Evolutionary conservation across 2,888 invertebrate genomes (phyloP), one percentile per base, ranked within the genome.

Genomic region (Melinaea marsaeus): DNA sequence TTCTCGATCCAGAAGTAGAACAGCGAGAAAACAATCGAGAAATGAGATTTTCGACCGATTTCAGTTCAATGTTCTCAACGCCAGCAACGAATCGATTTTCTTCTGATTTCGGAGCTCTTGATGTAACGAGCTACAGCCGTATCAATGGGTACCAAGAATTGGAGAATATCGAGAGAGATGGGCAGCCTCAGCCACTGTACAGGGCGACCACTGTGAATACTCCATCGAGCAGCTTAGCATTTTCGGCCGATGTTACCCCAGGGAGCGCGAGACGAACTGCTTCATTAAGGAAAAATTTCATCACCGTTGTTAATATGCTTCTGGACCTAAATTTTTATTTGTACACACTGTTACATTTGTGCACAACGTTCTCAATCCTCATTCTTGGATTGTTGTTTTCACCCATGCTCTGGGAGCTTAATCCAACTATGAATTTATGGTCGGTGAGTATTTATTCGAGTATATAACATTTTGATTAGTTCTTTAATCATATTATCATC

Each of bases 311-410:
- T 1, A 88, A 85, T 65, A 90, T 90, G 85, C 71, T 91, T 45
- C 68, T 76, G 45, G 91, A 91, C 69, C 62, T 88, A 0, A 88
- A 90, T 60, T 93, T 93, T 78, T 93, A 93, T 72, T 81, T 92
- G 68, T 92, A 92, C 60, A 85, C 92, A 3, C 70, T 93, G 48
- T 79, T 92, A 59, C 87, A 92, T 69, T 74, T 92, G 35, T 90
- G 90, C 55, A 90, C 91, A 2, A 92, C 92, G 33, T 92, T 88
- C 73, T 92, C 92, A 0, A 79, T 88, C 34, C 80, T 93, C 55
- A 79, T 92, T 0, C 84, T 92, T 60, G 92, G 90, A 45, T 79
- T 92, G 0, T 73, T 92, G 34, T 92, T 92, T 74, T 93, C 93
- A 0, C 84, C 88, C 33, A 84, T 91, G 70, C 77, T 93, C 57